Percentiles rank a stretch among this genome's conserved stretches.
phyloP scores from a whole-genome alignment of 2,888 invertebrate genomes.

The Halictus ligatus region DNA sequence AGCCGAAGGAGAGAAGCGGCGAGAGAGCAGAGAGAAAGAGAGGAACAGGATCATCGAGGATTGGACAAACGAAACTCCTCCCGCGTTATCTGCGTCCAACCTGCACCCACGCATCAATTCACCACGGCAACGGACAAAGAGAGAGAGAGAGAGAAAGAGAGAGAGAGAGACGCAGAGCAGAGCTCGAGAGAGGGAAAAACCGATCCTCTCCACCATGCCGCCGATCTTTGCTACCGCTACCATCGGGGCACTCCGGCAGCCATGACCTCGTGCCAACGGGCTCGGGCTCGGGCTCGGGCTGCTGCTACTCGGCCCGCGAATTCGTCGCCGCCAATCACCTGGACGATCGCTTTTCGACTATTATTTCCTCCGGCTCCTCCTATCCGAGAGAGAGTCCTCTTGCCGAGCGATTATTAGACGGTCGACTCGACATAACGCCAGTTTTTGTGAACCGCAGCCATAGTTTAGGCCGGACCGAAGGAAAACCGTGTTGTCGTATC shows the following conservation, averaged over 20 bases:
- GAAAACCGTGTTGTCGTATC: neutral
- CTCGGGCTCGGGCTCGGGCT: conserved; percentile 24
- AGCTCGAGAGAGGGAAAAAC: conserved; percentile 43
- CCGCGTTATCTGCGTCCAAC: conserved; percentile 80
- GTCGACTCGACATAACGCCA: neutral
- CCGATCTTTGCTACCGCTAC: conserved; percentile 40
- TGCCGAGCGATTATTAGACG: neutral
- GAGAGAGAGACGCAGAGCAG: neutral
- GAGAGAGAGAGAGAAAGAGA: conserved; percentile 16
- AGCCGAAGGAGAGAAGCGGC: conserved; percentile 1
- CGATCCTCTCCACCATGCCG: conserved; percentile 61
- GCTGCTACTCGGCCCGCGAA: conserved; percentile 46
- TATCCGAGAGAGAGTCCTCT: neutral
- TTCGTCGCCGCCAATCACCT: conserved; percentile 36
- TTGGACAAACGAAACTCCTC: conserved; percentile 83
- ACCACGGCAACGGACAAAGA: conserved; percentile 43
- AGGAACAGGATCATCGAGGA: conserved; percentile 78
- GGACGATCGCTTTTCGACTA: neutral
- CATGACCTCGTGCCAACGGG: conserved; percentile 67
- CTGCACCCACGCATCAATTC: conserved; percentile 83
- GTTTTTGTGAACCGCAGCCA: neutral
- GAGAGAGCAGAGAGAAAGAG: conserved; percentile 49
- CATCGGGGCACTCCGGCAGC: conserved; percentile 51
- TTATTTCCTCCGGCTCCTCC: neutral
- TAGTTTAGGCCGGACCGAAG: neutral